These are phyloP conservation scores for Solen grandis DNA, from an alignment of 1,140 invertebrate genomes.

Conservation along the genomic window DNA sequence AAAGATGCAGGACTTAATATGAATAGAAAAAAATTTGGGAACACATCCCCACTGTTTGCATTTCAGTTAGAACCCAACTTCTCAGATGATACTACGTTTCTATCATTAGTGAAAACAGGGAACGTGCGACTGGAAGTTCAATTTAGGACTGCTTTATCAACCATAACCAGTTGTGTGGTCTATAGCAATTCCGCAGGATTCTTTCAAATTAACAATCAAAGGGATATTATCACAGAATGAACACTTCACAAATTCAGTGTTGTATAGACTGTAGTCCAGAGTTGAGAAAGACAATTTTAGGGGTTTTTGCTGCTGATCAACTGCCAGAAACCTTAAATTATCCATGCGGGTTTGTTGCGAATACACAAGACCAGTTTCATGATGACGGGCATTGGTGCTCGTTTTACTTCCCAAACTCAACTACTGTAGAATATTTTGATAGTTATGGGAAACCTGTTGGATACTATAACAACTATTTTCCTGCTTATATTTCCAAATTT, in stretches of 20 bases:
- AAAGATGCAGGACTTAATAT: constrained; percentile 37
- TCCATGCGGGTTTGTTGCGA: constrained; percentile 32
- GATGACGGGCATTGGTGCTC: constrained; percentile 23
- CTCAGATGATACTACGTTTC: constrained; percentile 10
- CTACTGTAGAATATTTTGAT: too few species aligned
- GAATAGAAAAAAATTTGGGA: constrained; percentile 36
- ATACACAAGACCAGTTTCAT: constrained; percentile 17
- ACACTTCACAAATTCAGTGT: too few species aligned
- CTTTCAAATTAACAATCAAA: constrained; percentile 38
- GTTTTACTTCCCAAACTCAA: constrained; percentile 24
- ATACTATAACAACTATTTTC: too few species aligned
- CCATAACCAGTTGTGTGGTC: constrained; percentile 38
- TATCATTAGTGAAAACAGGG: constrained; percentile 36
- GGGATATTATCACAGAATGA: constrained; percentile 45
- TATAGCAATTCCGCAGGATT: constrained; percentile 33
- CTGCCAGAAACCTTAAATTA: not conserved
- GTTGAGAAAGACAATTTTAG: too few species aligned
- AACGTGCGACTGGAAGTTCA: constrained; percentile 43
- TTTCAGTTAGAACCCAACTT: constrained; percentile 49
- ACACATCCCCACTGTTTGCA: constrained; percentile 31
- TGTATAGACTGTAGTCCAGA: too few species aligned
- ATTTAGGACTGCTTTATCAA: constrained; percentile 30
- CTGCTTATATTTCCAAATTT: too few species aligned
- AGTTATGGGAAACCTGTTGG: too few species aligned
- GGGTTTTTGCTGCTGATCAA: too few species aligned